Evolutionary conservation across 2,797 vertebrate species (phyloP).

Genomic region (Gastrophryne carolinensis): DNA sequence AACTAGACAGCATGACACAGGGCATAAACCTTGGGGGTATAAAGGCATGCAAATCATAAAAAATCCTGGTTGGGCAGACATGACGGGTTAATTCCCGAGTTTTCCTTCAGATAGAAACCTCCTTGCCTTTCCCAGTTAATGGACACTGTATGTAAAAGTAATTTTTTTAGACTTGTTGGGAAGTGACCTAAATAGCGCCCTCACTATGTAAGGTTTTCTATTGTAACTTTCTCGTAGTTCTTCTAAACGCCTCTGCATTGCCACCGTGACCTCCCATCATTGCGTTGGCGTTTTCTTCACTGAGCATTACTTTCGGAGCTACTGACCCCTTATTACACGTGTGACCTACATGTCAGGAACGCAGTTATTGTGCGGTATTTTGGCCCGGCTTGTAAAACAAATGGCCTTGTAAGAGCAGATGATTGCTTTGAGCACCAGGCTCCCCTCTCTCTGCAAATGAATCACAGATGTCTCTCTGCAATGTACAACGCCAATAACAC

Average conservation of each 20-base stretch:
- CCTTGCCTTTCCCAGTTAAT: too few relatives aligned
- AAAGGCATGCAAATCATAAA: too few relatives aligned
- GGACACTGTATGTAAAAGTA: too few relatives aligned
- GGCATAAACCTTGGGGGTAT: too few relatives aligned
- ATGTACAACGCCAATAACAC: background rate
- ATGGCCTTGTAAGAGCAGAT: background rate
- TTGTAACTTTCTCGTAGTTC: background rate
- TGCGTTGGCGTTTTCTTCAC: background rate
- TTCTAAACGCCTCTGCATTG: background rate
- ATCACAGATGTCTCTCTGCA: background rate
- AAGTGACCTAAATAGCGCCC: background rate
- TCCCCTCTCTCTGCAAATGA: too few relatives aligned
- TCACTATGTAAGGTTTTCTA: background rate
- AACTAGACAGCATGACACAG: too few relatives aligned
- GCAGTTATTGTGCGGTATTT: background rate
- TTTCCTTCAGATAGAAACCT: too few relatives aligned
- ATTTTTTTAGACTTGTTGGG: background rate
- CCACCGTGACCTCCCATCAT: background rate
- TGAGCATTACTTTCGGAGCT: background rate
- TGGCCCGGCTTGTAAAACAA: background rate
- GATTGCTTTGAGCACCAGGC: background rate
- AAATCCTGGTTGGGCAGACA: too few relatives aligned
- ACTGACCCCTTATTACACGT: background rate
- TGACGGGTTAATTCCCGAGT: too few relatives aligned
- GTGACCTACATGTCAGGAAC: background rate